Evolutionary conservation across 2,113 vertebrate genomes (phyloP).

Genomic region (Tychaedon coryphoeus): DNA sequence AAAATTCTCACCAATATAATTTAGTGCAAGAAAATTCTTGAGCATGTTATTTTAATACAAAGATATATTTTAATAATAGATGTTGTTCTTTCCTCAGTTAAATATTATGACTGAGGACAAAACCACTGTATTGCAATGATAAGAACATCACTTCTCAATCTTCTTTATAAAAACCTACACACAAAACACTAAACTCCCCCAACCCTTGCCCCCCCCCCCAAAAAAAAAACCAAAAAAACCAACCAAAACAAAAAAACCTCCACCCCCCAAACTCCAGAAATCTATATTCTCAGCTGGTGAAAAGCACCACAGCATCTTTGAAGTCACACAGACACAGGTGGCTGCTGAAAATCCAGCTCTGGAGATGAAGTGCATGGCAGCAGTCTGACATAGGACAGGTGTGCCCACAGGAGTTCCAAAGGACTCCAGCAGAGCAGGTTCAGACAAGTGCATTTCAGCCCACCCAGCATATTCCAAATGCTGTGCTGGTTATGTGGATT

Average conservation of each 20-base stretch:
- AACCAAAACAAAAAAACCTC: neutral
- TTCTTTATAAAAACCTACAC: neutral
- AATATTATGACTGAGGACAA: neutral
- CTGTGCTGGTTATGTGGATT: neutral
- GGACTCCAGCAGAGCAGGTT: neutral
- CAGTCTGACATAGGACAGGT: neutral
- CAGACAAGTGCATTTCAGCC: neutral
- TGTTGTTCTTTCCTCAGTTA: constrained; percentile 25
- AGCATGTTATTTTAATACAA: constrained; percentile 45
- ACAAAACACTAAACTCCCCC: neutral
- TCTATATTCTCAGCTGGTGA: neutral
- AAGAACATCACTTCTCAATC: constrained; percentile 1
- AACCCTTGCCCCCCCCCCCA: too few species aligned
- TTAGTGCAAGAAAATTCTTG: constrained; percentile 51
- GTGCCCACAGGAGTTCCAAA: neutral
- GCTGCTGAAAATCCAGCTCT: neutral
- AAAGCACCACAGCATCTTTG: neutral
- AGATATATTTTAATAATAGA: constrained; percentile 47
- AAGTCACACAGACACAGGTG: neutral
- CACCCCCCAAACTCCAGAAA: neutral
- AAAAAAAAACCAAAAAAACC: neutral
- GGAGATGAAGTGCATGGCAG: neutral
- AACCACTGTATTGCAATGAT: constrained; percentile 18
- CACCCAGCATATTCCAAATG: neutral
- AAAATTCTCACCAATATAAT: neutral